These are phyloP conservation scores for Lepidurus packardi DNA, from an alignment of 1,140 invertebrate species.

Conservation along the genomic window DNA sequence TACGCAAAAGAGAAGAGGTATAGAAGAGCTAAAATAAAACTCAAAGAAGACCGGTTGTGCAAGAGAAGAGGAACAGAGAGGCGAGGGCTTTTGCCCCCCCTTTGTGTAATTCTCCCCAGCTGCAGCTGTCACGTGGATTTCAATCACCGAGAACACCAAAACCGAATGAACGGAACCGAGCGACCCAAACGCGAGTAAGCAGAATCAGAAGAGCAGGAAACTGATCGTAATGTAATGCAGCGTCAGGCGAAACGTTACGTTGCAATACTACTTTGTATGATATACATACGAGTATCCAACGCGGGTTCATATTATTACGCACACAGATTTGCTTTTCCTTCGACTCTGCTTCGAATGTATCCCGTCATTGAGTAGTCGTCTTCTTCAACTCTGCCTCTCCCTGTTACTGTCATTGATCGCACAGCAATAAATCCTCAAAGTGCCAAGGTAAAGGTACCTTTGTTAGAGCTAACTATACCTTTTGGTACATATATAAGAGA, in stretches of 20 bases:
- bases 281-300: not conserved
- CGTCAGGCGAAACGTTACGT: not conserved
- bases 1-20: not conserved
- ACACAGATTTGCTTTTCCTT: not conserved
- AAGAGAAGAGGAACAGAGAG: not conserved
- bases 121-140: constrained; percentile 18
- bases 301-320: not conserved
- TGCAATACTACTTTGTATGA: not conserved
- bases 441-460: constrained; percentile 9
- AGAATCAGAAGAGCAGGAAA: not conserved
- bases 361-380: too few relatives aligned
- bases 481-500: not conserved
- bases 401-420: not conserved
- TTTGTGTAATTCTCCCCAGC: constrained; percentile 19
- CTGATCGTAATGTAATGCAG: not conserved
- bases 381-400: too few relatives aligned
- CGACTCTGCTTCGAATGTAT: not conserved
- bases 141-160: not conserved
- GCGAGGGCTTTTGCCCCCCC: not conserved
- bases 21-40: constrained; percentile 11
- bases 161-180: not conserved
- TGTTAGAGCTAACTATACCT: not conserved
- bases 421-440: not conserved
- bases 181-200: not conserved
- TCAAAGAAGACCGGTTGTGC: not conserved